Conservation (phyloP, 2,113 vertebrate genomes). For the Colinus virginianus region DNA sequence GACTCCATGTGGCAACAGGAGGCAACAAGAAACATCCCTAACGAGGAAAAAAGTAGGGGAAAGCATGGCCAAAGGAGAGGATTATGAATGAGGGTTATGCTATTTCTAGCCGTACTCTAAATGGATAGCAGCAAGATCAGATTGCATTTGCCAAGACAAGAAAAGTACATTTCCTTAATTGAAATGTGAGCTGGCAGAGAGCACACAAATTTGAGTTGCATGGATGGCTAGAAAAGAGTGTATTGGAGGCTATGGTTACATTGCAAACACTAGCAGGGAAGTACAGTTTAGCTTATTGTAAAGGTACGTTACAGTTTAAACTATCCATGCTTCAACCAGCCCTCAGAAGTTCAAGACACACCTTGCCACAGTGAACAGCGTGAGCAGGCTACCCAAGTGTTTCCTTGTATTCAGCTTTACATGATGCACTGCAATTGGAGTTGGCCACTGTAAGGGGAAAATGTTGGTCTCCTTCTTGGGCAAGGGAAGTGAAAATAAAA, state of each 20-base stretch:
- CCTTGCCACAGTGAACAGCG: background rate
- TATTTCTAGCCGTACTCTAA: background rate
- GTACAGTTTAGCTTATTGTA: background rate
- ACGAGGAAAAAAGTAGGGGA: background rate
- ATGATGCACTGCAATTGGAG: background rate
- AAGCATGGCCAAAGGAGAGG: background rate
- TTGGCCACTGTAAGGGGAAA: background rate
- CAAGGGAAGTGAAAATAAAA: background rate
- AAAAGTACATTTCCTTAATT: background rate
- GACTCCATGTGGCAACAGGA: rapidly evolving
- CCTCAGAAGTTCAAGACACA: background rate
- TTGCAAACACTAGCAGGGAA: background rate
- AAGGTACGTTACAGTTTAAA: background rate
- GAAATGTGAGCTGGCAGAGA: background rate
- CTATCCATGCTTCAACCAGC: background rate
- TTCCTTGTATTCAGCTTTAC: background rate
- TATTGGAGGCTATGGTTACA: background rate
- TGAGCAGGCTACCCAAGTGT: background rate
- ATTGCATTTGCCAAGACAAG: background rate
- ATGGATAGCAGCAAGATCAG: background rate
- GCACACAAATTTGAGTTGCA: background rate
- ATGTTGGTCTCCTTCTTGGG: background rate
- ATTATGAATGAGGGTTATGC: background rate
- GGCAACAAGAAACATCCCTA: background rate
- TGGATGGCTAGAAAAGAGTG: background rate